phyloP scores from a whole-genome alignment of 1,140 invertebrate genomes.

The Aphelenchoides fujianensis region DNA sequence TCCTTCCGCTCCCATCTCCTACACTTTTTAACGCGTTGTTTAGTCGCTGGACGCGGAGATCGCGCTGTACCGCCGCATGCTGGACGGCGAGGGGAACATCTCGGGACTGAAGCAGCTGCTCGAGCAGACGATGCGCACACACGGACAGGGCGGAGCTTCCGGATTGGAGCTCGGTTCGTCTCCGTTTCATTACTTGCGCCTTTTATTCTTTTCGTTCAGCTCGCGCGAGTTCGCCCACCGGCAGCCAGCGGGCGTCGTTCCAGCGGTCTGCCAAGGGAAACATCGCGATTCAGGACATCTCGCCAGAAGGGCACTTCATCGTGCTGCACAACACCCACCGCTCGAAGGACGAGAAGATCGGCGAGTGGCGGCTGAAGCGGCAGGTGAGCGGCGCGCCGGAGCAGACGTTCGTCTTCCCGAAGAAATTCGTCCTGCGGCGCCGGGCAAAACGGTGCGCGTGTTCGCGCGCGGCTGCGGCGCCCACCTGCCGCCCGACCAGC shows the following conservation, averaged over 20 bases:
- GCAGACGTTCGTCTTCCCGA: conserved; percentile 36
- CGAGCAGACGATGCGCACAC: conserved; percentile 53
- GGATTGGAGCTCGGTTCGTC: no score
- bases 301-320: conserved; percentile 29
- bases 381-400: conserved; percentile 20
- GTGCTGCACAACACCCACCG: conserved; percentile 34
- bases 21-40: no score
- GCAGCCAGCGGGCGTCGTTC: conserved; percentile 64
- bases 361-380: conserved; percentile 33
- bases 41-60: conserved; percentile 56
- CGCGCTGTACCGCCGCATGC: conserved; percentile 56
- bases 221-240: conserved; percentile 64
- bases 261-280: conserved; percentile 50
- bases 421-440: conserved; percentile 30
- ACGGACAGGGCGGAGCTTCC: conserved; percentile 32
- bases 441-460: conserved; percentile 26
- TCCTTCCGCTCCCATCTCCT: no score
- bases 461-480: conserved; percentile 27
- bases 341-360: conserved; percentile 36
- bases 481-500: conserved; percentile 48
- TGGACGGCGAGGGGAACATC: conserved; percentile 56
- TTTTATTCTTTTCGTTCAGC: no score
- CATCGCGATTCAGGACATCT: conserved; percentile 29
- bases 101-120: conserved; percentile 51
- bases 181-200: neutral